phyloP scores from a whole-genome alignment of 2,113 vertebrate species.

The Felis chaus region DNA sequence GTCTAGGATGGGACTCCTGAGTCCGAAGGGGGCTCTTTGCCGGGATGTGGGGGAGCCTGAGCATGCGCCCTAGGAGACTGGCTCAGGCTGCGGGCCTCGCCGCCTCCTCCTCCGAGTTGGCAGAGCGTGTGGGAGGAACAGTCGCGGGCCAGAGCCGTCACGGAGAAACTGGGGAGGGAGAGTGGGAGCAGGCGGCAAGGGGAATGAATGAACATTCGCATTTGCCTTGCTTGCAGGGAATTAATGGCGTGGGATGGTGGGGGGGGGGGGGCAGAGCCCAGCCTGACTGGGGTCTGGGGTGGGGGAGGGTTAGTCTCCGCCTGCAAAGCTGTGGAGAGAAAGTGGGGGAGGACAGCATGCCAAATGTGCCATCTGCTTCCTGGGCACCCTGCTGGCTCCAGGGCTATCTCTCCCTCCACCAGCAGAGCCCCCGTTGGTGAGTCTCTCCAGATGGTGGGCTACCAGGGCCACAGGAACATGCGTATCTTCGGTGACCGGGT shows the following conservation, averaged over 20 bases:
- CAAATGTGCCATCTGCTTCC: background rate
- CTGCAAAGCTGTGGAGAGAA: background rate
- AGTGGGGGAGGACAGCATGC: background rate
- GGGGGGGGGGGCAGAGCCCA: fast-evolving
- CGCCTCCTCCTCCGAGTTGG: background rate
- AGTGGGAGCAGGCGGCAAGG: background rate
- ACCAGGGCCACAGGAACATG: background rate
- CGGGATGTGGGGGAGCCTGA: fast-evolving
- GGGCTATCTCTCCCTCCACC: background rate
- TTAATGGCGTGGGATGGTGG: background rate
- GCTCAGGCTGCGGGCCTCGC: background rate
- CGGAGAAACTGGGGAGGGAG: background rate
- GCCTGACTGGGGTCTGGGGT: background rate
- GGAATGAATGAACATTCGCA: background rate
- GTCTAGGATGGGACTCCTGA: background rate
- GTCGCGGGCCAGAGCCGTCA: background rate
- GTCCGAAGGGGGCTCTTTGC: background rate
- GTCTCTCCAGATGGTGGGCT: background rate
- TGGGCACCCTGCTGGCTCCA: background rate
- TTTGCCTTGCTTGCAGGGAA: background rate
- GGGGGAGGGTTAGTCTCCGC: background rate
- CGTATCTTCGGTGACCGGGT: background rate
- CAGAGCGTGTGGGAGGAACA: background rate
- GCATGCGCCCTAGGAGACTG: background rate
- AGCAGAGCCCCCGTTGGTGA: background rate